Base-by-base conservation (phyloP, 1,140 invertebrate species). In the Trinorchestia longiramus region DNA sequence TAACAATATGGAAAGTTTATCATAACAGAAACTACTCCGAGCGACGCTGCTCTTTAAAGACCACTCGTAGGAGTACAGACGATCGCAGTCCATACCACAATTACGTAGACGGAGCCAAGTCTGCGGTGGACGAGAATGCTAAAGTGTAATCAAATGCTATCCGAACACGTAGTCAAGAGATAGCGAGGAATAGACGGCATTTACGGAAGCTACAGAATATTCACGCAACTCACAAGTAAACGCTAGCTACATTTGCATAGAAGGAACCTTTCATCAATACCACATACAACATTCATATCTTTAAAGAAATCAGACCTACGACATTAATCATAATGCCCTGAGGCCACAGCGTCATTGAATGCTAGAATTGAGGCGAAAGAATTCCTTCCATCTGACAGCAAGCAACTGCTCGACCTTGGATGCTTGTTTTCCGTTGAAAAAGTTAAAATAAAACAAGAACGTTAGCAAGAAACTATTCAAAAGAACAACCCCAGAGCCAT, bases 241-340 rank as follows among this genome's bases (percentile, higher is more conserved):
- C 92, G 92, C 92, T 94, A 94, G 43, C 92, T 94, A 94, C 41
- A 45, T 77, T 47, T 94, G 92, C 92, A 94, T 94, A 94, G 92
- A 94, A 53, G 44, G 92, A 43, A 94, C 92, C 17, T 90, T 90
- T 15, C 44, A 40, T 45, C 4, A 94, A 45, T 47, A 47, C 40
- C 92, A 94, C 43, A 40, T 40, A 45, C 40, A 47, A 94, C 43
- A 45, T 94, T 23, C 43, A 94, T 8, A 42, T 45, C 43, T 28
- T 11, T 94, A 3, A 36, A 77, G 28, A 77, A 77, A 77, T 77
- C 36, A 3, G 47, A 45, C 44, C 19, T 43, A 43, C 92, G 15
- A 43, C 40, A 94, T 43, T 28, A 92, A 45, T 94, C 43, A 94
- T 94, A 94, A 94, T 94, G 92, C 44, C 92, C 44, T 94, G 1